Evolutionary conservation across 2,888 invertebrate species (phyloP).

Genomic region (Phalangium opilio): DNA sequence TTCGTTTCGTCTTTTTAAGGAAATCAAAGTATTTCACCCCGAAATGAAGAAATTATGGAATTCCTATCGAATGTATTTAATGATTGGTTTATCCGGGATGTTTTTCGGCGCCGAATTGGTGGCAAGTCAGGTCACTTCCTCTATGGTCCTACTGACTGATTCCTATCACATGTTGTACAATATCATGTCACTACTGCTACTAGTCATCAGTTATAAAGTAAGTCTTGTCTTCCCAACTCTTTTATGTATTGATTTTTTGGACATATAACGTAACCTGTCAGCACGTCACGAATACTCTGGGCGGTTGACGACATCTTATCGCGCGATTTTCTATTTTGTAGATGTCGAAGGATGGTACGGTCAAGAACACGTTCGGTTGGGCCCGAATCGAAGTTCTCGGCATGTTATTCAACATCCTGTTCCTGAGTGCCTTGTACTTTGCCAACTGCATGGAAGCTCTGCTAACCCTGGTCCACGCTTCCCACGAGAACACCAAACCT

Average conservation of each 20-base stretch:
- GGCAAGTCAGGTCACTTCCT: slow-evolving; percentile 20
- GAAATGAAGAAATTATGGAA: too few relatives aligned
- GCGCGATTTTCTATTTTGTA: slow-evolving; percentile 24
- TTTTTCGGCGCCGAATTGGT: slow-evolving; percentile 18
- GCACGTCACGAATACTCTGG: too few relatives aligned
- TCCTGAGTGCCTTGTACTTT: slow-evolving; percentile 65
- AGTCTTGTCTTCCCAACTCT: too few relatives aligned
- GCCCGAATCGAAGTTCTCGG: slow-evolving; percentile 75
- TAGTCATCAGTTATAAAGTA: slow-evolving; percentile 18
- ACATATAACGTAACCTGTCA: too few relatives aligned
- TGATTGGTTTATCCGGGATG: slow-evolving; percentile 13
- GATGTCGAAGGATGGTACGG: slow-evolving; percentile 42
- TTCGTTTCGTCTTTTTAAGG: too few relatives aligned
- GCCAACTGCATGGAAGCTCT: slow-evolving; percentile 64
- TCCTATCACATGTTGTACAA: slow-evolving; percentile 21
- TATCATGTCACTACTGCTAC: slow-evolving; percentile 16
- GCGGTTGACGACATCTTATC: too few relatives aligned
- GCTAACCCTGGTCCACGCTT: slow-evolving; percentile 35
- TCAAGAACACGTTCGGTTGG: slow-evolving; percentile 84
- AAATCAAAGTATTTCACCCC: too few relatives aligned
- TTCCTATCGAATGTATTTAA: slow-evolving; percentile 4
- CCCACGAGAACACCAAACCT: slow-evolving; percentile 40
- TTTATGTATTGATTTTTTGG: too few relatives aligned
- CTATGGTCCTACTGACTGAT: slow-evolving; percentile 19
- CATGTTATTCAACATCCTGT: slow-evolving; percentile 46